These are phyloP conservation scores for Agrilus planipennis DNA, from an alignment of 1,140 invertebrate species.

Conservation along the genomic window DNA sequence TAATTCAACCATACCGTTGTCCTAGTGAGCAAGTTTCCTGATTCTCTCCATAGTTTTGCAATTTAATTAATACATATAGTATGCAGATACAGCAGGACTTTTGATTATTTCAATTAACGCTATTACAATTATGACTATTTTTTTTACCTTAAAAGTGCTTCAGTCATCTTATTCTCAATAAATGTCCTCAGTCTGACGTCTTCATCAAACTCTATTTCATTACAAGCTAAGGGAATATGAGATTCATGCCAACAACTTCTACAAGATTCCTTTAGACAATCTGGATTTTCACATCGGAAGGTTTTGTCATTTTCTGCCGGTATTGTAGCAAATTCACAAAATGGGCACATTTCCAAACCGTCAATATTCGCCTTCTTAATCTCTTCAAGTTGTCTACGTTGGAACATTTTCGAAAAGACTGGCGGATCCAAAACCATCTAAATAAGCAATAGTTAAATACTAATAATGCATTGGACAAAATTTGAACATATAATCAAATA, in stretches of 20 bases:
- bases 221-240: slow-evolving; percentile 47
- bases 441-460: slow-evolving; percentile 1
- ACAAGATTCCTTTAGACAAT: slow-evolving; percentile 51
- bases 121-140: neutral
- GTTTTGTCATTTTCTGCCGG: slow-evolving; percentile 42
- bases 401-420: slow-evolving; percentile 39
- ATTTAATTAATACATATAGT: no score
- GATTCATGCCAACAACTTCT: slow-evolving; percentile 45
- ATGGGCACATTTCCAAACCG: slow-evolving; percentile 47
- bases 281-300: slow-evolving; percentile 47
- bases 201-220: slow-evolving; percentile 44
- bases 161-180: slow-evolving; percentile 51
- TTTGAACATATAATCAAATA: slow-evolving; percentile 36
- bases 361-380: slow-evolving; percentile 43
- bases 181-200: slow-evolving; percentile 41
- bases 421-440: slow-evolving; percentile 37
- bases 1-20: no score
- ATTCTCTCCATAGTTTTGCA: no score
- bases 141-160: slow-evolving; percentile 41
- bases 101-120: slow-evolving; percentile 1
- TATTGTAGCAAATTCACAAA: slow-evolving; percentile 47
- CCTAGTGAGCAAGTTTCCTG: no score
- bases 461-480: slow-evolving; percentile 27
- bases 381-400: slow-evolving; percentile 43
- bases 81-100: no score